phyloP scores from a whole-genome alignment of 1,140 invertebrate species.

The Hyphantria cunea region DNA sequence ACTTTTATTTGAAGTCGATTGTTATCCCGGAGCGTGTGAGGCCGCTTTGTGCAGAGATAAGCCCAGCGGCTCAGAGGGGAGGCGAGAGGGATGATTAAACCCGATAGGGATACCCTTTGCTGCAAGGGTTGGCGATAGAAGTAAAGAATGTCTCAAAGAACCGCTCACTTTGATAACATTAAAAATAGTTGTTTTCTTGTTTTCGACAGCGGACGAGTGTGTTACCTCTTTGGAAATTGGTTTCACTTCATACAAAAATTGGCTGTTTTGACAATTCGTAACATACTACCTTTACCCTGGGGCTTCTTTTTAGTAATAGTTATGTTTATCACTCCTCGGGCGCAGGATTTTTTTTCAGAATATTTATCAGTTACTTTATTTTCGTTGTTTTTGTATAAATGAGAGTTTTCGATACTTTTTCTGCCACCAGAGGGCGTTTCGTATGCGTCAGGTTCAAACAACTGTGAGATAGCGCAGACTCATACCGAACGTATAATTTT shows the following conservation, averaged over 20 bases:
- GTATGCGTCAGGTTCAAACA: too few species aligned
- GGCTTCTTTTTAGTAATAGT: not conserved
- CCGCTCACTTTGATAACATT: conserved; percentile 28
- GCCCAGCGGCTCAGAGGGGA: not conserved
- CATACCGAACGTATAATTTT: too few species aligned
- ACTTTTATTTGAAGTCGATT: conserved; percentile 34
- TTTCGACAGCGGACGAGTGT: not conserved
- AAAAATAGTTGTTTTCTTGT: conserved; percentile 23
- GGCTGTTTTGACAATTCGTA: not conserved
- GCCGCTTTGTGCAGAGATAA: conserved; percentile 27
- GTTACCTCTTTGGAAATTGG: not conserved
- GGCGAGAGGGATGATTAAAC: conserved; percentile 20
- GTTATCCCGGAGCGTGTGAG: conserved; percentile 22
- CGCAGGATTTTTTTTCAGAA: too few species aligned
- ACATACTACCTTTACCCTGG: not conserved
- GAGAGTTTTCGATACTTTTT: too few species aligned
- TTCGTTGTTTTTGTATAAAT: too few species aligned
- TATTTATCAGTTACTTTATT: too few species aligned
- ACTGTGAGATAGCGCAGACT: too few species aligned
- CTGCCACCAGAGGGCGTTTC: too few species aligned
- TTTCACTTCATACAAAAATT: not conserved
- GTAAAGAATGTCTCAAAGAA: conserved; percentile 26
- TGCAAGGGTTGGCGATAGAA: conserved; percentile 4
- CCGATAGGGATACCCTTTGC: conserved; percentile 28
- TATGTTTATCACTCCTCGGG: too few species aligned